Evolutionary conservation across 2,113 vertebrate species (phyloP), one percentile per base, ranked within the genome.

Genomic region (sheep (Ovis aries)): DNA sequence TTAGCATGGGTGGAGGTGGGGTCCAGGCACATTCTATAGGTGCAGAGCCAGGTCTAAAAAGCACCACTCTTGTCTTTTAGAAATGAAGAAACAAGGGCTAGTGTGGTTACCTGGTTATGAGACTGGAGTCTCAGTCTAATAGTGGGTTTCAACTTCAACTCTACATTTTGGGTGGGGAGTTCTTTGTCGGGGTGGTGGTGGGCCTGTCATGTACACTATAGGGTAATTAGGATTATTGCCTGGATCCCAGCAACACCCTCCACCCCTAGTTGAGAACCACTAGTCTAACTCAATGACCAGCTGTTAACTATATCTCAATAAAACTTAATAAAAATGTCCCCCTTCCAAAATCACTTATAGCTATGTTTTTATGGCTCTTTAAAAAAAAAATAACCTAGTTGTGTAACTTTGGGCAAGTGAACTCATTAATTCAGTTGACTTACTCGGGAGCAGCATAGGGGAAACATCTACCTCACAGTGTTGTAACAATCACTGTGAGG

Each of bases 201-300:
- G 25, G 6, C 67, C 45, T 29, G 6, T 11, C 10, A 8, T 4
- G 4, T 5, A 9, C 40, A 43, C 7, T 52, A 19, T 0, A 36
- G 36, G 33, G 8, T 15, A n/a, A 17, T 81, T 1, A 12, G 25
- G 21, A 64, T 13, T 21, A 81, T 2, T 14, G 1, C 16, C 25
- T 1, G 9, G 27, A 25, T 64, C 45, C 25, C 31, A 88, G 43
- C 16, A 33, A 12, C 8, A 67, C 14, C 6, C 21, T 77, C 55
- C 3, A 62, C 7, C 29, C 50, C 40, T 25, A 45, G 60, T 6
- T 31, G 23, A 77, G 71, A 83, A 52, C 19, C 6, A 19, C 23
- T 3, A 31, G 53, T 45, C 50, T 45, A 82, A 90, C 27, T 6
- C 29, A 82, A 1, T 13, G 78, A 82, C 11, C 25, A 33, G 29